Base-by-base conservation (phyloP, 2,888 invertebrate species). In the Spisula solida region DNA sequence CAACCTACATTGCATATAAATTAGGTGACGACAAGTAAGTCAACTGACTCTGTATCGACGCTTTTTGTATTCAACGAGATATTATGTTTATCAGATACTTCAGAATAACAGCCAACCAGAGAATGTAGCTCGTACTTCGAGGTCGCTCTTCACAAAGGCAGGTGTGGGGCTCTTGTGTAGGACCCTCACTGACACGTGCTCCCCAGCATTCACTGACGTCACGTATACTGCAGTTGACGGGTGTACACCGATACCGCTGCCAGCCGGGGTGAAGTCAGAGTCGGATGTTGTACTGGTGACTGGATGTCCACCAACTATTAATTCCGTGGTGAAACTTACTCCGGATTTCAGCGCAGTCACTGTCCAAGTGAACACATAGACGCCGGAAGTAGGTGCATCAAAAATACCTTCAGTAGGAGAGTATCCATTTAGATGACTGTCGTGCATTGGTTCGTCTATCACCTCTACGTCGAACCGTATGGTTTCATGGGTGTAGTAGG, bases 361-460 rank as follows among this genome's bases (percentile, higher is more conserved):
- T 25, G 82, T 82, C 82, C 82, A 82, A 0, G 82, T 82, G 14
- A 82, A 66, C 16, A 82, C 82, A 18, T 82, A 82, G 0, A 66
- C 66, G n/a, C 82, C 82, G 34, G 82, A 66, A 6, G 25, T 34
- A 34, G 66, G 60, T n/a, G 82, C 66, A n/a, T 82, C 82, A 47
- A 66, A 60, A 25, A 82, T 82, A n/a, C 82, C 82, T 34, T 66
- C 82, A 31, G 2, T 75, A 0, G 75, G 75, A 34, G 75, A 31
- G 34, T 75, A 75, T 34, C 31, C 75, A 75, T n/a, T 66, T 25
- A n/a, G 60, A 66, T 66, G 60, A 12, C 25, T 25, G 60, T 25
- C n/a, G 1, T 10, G 25, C n/a, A 8, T 25, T 25, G 60, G 60
- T 66, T 66, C 60, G 60, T 66, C 60, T 25, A 66, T 25, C n/a